Evolutionary conservation across 2,113 vertebrate species (phyloP), one percentile per base, ranked within the genome.

Genomic region (Indicator maculatus): DNA sequence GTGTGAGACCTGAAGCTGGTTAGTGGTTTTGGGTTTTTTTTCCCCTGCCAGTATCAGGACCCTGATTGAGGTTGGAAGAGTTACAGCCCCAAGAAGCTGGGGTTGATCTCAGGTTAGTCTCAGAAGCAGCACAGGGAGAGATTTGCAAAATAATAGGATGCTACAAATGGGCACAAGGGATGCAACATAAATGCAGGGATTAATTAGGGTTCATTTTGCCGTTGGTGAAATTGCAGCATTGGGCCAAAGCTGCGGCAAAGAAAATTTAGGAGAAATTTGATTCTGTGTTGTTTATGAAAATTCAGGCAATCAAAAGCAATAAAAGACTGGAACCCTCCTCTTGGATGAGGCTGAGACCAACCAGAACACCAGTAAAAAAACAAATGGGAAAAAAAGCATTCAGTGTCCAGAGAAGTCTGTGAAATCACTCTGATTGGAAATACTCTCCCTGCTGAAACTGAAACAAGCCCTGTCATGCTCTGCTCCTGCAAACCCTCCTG

Each of bases 221-320:
- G 59, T 76, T 30, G 53, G 28, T 88, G 66, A 93, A 88, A 89
- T 55, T 75, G 50, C 16, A 92, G 80, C 74, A 44, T 9, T 13
- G 18, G 86, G 58, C 88, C 90, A 91, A 80, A 89, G 83, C 50
- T 93, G 80, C 87, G 70, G 89, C 87, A 90, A 67, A 81, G 74
- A 91, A 91, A 85, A 82, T 82, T 52, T 47, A 79, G 26, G 70
- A n/a, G 63, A 76, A 88, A 76, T 47, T 50, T 59, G 55, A 71
- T 31, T 76, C 38, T 50, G 19, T 41, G 65, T 30, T 8, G 4
- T 15, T 75, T 63, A 73, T 79, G 70, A 88, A 81, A 86, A 90
- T 45, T 53, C 84, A 82, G 55, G 36, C 63, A 79, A 60, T 38
- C 59, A 66, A 75, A 78, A 77, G 36, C 47, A 80, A 20, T 26